Base-by-base conservation (phyloP, 2,797 vertebrate genomes). In the Hapalemur alaotrensis region DNA sequence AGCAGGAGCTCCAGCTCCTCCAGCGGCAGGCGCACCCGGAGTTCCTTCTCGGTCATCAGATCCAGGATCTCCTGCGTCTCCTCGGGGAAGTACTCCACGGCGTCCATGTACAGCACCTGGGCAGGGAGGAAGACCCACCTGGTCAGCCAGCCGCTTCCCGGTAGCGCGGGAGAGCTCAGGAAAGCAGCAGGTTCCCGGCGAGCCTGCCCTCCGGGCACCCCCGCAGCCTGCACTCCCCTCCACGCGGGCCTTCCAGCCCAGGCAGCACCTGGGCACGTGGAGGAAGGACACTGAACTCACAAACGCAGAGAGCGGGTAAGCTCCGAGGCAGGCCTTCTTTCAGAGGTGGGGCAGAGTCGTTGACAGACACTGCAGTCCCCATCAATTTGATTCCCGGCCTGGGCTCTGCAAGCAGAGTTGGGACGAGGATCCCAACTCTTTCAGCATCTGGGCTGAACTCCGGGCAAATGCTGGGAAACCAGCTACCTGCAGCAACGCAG, bases 1-100 rank as follows among this genome's bases (percentile, higher is more conserved):
- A 99, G 94, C 0, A 99, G 98, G 0, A 99, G 98, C 30, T 99
- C 99, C 98, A 99, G 96, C 96, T 99, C 99, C 97, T 99, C 99
- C 92, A 99, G 25, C 0, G 99, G 99, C 12, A 99, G 97, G 54
- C 99, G 98, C 70, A 99, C 97, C 28, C 99, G 98, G 48, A 99
- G 32, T 73, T 99, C 99, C 85, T 99, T 99, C 95, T 99, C 99
- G 0, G 98, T 98, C 99, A 99, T 99, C 41, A 99, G 98, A 92
- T 99, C 99, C 1, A 99, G 89, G 0, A 98, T 98, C 97, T 99
- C 99, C 90, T 99, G 99, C 67, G 99, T 95, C 35, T 98, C 97
- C 2, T 99, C 99, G 0, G 99, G 99, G 94, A 99, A 99, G 97
- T 99, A 98, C 61, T 98, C 98, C 4, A 99, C 86, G 0, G 99